Conservation (phyloP, 2,888 invertebrate species). For the Diarsia mendica region DNA sequence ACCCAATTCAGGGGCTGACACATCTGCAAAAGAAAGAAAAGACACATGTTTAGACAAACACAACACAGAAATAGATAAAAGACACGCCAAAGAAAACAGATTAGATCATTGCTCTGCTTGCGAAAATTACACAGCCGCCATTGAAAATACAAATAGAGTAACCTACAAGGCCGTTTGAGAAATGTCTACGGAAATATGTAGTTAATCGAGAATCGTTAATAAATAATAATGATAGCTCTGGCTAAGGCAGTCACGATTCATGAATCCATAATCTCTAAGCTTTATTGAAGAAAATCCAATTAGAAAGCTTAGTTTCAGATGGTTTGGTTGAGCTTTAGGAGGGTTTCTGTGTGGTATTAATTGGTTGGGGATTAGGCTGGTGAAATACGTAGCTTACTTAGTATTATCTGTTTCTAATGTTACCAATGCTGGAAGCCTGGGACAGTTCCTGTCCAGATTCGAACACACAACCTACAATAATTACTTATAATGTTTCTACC, state of each 20-base stretch:
- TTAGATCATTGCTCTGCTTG: constrained; percentile 35
- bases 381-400: too few species aligned
- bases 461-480: too few species aligned
- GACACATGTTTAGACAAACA: constrained; percentile 14
- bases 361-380: too few species aligned
- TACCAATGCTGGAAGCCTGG: too few species aligned
- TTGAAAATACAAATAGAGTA: constrained; percentile 34
- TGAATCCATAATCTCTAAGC: constrained; percentile 45
- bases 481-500: too few species aligned
- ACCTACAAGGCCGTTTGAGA: constrained; percentile 41
- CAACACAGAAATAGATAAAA: constrained; percentile 26
- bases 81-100: constrained; percentile 32
- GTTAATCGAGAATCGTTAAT: constrained; percentile 50
- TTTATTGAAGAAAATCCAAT: constrained; percentile 54
- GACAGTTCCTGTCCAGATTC: too few species aligned
- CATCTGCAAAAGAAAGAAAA: constrained; percentile 56
- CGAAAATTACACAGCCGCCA: constrained; percentile 36
- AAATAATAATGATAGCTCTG: constrained; percentile 53
- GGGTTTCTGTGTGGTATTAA: neutral
- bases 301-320: constrained; percentile 45
- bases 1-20: constrained; percentile 54
- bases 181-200: constrained; percentile 45
- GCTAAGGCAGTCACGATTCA: constrained; percentile 53
- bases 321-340: constrained; percentile 7
- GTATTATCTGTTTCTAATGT: too few species aligned